Evolutionary conservation across 2,888 invertebrate genomes (phyloP), one percentile per base, ranked within the genome.

Genomic region (Falcaria lacertinaria): DNA sequence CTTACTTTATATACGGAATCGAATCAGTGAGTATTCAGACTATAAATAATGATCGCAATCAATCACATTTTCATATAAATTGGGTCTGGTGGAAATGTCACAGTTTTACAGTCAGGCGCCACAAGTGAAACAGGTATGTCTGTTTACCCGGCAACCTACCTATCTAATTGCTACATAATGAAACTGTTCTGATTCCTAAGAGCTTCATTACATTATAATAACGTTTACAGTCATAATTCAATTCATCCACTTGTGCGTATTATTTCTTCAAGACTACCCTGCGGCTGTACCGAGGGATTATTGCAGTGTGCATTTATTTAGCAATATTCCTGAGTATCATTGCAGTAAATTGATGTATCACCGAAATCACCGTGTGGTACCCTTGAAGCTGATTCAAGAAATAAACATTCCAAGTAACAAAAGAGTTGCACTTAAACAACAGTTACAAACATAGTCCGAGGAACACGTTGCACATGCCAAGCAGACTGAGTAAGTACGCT

Each of bases 401-500:
- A 14, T 37, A 15, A 5, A 37, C 25, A 19, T 37, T 5, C 37
- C 22, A 25, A 32, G 13, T 39, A 39, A 33, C 36, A 37, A 33
- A 19, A 17, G 32, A 37, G 33, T 42, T 33, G 33, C 36, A 36
- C 37, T 42, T 33, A 42, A 15, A 19, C 36, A 42, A 37, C 33
- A 39, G 43, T 39, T 53, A 50, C 50, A 50, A 49, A 57, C 55
- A 57, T 56, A 47, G 51, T 58, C 64, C 54, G 56, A 42, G 56
- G 45, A 51, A 58, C 61, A 33, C 40, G 60, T 41, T 48, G 42
- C 47, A 58, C 74, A 80, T 79, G 54, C 43, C 52, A 77, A 80
- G 49, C 56, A 68, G 64, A 56, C 54, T 47, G 63, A 62, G 63
- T 66, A 62, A 68, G 68, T 62, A 56, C 57, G 66, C 71, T 74